Base-by-base conservation (phyloP, 2,797 vertebrate species). In the Notolabrus celidotus region DNA sequence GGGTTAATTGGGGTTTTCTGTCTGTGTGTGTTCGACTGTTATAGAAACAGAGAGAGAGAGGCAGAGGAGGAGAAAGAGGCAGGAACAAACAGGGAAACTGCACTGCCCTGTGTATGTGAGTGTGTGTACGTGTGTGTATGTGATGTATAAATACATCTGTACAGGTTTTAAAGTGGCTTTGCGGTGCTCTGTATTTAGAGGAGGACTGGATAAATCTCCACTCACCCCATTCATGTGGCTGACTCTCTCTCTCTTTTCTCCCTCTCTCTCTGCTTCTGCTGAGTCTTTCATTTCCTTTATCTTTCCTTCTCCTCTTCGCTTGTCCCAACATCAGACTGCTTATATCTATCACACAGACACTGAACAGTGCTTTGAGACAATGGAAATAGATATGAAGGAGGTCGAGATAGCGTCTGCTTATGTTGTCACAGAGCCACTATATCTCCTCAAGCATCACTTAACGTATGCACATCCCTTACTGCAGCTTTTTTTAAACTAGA, bases 101-200 rank as follows among this genome's bases (percentile, higher is more conserved):
- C 34, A 31, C 49, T 23, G 49, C 39, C 46, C 29, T 38, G 55
- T 36, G 34, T 36, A 4, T 70, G 53, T 67, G 67, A 77, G 79
- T 75, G 51, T 73, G 41, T 55, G 70, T 85, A 75, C 71, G 72
- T 74, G 25, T 88, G 67, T 90, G 73, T 80, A 75, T 77, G 84
- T 78, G 67, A 74, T 74, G 60, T 89, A 86, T 91, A 91, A 89
- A 92, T 90, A 92, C 85, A 88, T 89, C 83, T 79, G 64, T 73
- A 70, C 82, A 87, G 89, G 86, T 87, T 91, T 92, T 93, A 79
- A 91, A 93, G 92, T 92, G 93, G 93, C 83, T 93, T 93, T 92
- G 91, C 1, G 80, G 85, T 68, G 82, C 80, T 89, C 91, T 91
- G 88, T 88, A 91, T 90, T 93, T 92, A 92, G 82, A 88, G 66